These are phyloP conservation scores for Troides aeacus DNA, from an alignment of 2,888 invertebrate species.

Conservation along the genomic window DNA sequence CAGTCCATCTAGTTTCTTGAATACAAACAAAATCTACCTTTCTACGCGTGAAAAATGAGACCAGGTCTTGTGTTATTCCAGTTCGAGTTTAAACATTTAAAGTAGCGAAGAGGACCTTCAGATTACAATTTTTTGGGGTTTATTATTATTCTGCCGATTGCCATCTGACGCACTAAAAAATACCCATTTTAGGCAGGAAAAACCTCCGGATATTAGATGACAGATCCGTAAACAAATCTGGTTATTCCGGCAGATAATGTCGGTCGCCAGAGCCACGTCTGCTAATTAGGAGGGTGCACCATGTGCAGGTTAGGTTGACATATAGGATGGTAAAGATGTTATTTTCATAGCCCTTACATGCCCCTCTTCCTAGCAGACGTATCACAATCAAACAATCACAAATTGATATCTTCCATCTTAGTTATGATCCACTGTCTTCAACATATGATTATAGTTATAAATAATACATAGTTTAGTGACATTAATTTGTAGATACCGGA, in stretches of 20 bases:
- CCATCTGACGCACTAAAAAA: background rate
- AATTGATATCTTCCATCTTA: no score
- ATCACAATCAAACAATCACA: no score
- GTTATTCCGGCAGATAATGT: background rate
- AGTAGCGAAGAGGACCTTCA: background rate
- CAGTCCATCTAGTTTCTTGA: slow-evolving; percentile 1
- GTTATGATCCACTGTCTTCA: no score
- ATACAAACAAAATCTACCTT: background rate
- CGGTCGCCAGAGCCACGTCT: background rate
- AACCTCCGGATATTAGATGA: background rate
- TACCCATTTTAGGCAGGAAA: background rate
- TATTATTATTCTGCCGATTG: background rate
- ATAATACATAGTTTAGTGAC: no score
- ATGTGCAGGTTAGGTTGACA: slow-evolving; percentile 1
- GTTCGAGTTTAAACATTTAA: background rate
- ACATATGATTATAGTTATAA: no score
- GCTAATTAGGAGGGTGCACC: no score
- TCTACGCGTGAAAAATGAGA: background rate
- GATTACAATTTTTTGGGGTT: background rate
- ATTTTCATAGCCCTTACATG: background rate
- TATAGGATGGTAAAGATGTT: background rate
- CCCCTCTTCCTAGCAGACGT: background rate
- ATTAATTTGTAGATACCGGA: no score
- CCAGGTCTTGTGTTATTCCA: background rate
- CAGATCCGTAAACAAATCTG: background rate